Percentiles rank a stretch among this genome's conserved stretches.
Evolutionary conservation across 2,888 invertebrate genomes (phyloP).

Genomic region (Lycophotia porphyrea): DNA sequence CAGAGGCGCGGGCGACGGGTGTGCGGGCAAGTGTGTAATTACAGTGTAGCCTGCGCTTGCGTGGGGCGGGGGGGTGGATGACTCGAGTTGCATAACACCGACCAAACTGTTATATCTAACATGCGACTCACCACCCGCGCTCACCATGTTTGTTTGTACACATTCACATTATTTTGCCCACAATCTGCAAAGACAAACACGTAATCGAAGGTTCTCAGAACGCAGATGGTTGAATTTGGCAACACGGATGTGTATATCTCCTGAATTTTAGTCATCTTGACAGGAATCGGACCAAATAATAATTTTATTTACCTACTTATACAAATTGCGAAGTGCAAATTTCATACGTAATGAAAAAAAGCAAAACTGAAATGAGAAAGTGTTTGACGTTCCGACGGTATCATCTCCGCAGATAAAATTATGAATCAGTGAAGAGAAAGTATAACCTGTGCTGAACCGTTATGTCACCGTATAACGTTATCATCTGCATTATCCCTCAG

Average conservation of each 20-base stretch:
- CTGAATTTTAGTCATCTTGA: conserved; percentile 51
- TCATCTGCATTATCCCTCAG: conserved; percentile 45
- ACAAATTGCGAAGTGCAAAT: not conserved
- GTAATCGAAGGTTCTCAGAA: conserved; percentile 76
- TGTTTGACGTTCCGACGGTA: conserved; percentile 58
- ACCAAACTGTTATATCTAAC: conserved; percentile 70
- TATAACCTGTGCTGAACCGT: conserved; percentile 64
- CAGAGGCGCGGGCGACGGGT: conserved; percentile 58
- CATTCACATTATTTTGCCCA: conserved; percentile 80
- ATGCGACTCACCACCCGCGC: conserved; percentile 67
- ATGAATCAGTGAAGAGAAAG: conserved; percentile 69
- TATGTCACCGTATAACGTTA: conserved; percentile 57
- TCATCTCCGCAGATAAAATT: conserved; percentile 59
- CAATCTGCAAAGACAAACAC: conserved; percentile 72
- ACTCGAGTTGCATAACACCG: conserved; percentile 84
- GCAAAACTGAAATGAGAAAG: conserved; percentile 65
- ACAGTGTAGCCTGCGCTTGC: conserved; percentile 76
- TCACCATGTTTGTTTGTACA: conserved; percentile 81
- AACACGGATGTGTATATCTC: conserved; percentile 69
- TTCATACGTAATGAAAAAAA: conserved; percentile 49
- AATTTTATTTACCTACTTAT: not conserved
- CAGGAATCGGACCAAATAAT: not conserved
- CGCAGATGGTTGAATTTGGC: conserved; percentile 72
- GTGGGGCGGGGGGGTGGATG: conserved; percentile 62
- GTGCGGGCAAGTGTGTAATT: conserved; percentile 81